A percentile compares a stretch with the other conserved stretches of the same genome.
These are phyloP conservation scores for Ornithorhynchus anatinus DNA, from an alignment of 2,113 vertebrate genomes.

Conservation along the genomic window DNA sequence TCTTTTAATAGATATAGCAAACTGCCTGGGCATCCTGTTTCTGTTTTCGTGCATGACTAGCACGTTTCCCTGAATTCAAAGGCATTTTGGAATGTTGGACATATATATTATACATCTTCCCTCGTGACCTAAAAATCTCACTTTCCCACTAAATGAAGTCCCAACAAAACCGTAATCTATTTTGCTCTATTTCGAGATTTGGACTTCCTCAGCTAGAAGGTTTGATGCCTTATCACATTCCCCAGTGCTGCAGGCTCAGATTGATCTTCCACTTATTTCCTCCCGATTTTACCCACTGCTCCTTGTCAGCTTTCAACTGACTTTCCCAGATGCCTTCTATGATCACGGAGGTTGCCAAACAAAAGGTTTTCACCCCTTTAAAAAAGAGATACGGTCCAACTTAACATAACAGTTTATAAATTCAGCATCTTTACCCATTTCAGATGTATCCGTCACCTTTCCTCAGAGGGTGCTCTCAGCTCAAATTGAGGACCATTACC, in stretches of 20 bases:
- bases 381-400: slow-evolving; percentile 2
- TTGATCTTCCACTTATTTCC: background rate
- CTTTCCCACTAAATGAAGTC: too few species aligned
- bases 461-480: background rate
- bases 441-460: background rate
- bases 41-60: background rate
- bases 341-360: accelerated
- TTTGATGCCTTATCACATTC: too few species aligned
- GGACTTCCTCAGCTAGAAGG: background rate
- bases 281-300: background rate
- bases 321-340: background rate
- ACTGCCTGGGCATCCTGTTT: too few species aligned
- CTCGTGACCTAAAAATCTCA: accelerated
- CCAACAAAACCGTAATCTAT: accelerated
- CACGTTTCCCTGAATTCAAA: background rate
- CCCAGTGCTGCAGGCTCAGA: accelerated
- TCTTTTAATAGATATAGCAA: too few species aligned
- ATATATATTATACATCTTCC: background rate
- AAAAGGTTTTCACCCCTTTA: background rate
- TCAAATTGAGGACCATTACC: background rate
- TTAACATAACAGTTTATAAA: background rate
- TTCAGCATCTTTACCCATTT: background rate
- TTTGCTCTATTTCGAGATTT: background rate
- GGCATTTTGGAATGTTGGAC: background rate
- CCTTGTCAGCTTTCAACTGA: background rate